Evolutionary conservation across 2,797 vertebrate species (phyloP), one percentile per base, ranked within the genome.

Genomic region (Sebastes matsubarae): DNA sequence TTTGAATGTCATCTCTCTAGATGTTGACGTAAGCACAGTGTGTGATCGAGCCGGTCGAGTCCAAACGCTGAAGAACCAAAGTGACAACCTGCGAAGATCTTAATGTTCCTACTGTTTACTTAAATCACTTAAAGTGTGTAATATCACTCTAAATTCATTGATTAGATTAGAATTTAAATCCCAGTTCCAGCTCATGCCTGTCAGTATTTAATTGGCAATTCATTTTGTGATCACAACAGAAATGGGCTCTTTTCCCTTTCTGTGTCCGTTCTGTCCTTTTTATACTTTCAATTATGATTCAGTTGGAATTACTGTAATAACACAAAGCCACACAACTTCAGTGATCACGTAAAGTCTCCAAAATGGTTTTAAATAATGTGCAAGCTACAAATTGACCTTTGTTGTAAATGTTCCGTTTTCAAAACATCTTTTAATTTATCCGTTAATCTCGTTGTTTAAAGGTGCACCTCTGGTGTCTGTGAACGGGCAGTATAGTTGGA

Each of bases 21-120:
- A 91, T 88, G 93, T 94, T 74, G 85, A 89, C 13, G 58, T 88
- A 91, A 95, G 95, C 93, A 95, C 94, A 92, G 90, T 81, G 87
- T 92, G 91, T 87, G 82, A 82, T 72, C 4, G 74, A 85, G 83
- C 12, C 16, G 78, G 85, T 89, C 34, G 68, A 79, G 90, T 94
- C 89, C 88, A 83, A 84, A 87, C 1, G 82, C 88, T 65, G 74
- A 79, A 34, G 46, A 75, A 76, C 82, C 85, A 85, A 73, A 76
- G 84, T 86, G 80, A 83, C 75, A 71, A 66, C 36, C 2, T 80
- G 68, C 57, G 12, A 12, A 27, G 3, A 11, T 22, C 1, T 20
- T 16, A 54, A 73, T 50, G 32, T 57, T 42, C 18, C 8, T 2
- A 0, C 20, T 55, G 20, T 24, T 16, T 68, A 63, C 9, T 11